phyloP scores from a whole-genome alignment of 2,888 invertebrate genomes.

The Atrina japonica region DNA sequence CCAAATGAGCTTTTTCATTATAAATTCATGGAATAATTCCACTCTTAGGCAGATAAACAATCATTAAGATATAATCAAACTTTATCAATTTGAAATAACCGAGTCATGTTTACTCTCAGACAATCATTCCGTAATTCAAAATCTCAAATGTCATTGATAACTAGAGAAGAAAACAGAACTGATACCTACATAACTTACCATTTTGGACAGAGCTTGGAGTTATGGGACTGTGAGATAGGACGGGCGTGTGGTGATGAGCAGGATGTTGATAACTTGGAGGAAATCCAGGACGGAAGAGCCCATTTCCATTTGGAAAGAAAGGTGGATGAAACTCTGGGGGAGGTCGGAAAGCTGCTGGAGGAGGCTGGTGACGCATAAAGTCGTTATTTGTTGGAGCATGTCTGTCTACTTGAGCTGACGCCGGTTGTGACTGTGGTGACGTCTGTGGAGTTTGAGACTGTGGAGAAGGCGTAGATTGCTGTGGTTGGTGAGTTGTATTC shows the following conservation, averaged over 20 bases:
- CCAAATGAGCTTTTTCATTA: too few species aligned
- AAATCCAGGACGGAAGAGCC: constrained; percentile 78
- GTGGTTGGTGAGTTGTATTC: constrained; percentile 44
- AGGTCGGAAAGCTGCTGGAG: constrained; percentile 73
- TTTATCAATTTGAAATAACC: too few species aligned
- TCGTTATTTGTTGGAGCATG: constrained; percentile 65
- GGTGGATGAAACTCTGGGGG: constrained; percentile 77
- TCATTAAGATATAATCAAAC: too few species aligned
- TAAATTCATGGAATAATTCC: too few species aligned
- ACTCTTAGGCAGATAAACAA: too few species aligned
- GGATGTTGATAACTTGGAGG: constrained; percentile 75
- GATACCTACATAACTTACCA: constrained; percentile 63
- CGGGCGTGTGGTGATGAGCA: constrained; percentile 75
- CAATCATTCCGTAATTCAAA: too few species aligned
- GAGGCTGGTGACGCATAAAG: constrained; percentile 71
- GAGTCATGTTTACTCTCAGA: too few species aligned
- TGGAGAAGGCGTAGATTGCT: constrained; percentile 46
- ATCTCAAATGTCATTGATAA: too few species aligned
- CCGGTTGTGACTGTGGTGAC: constrained; percentile 46
- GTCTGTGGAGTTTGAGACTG: constrained; percentile 40
- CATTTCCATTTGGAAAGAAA: constrained; percentile 78
- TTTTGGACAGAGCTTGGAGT: constrained; percentile 71
- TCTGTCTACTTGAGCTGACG: constrained; percentile 49
- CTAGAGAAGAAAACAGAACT: constrained; percentile 1
- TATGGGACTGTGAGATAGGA: constrained; percentile 69